Base-by-base conservation (phyloP, 2,797 vertebrate genomes). In the Holocentrus rufus region DNA sequence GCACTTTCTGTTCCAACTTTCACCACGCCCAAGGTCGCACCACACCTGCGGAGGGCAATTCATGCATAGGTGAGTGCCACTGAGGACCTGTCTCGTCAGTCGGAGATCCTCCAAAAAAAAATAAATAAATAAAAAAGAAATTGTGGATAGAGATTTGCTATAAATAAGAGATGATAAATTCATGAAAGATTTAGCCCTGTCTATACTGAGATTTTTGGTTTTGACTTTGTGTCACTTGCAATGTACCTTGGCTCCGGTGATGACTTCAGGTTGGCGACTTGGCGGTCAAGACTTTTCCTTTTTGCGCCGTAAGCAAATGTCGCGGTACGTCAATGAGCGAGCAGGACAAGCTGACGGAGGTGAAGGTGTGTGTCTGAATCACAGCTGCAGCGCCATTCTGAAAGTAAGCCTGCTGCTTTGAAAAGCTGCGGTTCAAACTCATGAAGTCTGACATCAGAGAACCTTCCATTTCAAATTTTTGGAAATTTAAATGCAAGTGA, bases 121-220 rank as follows among this genome's bases (percentile, higher is more conserved):
- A 70, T 67, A 42, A 80, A 31, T 31, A 44, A 54, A 50, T 44
- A 23, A 54, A 74, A 50, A 58, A 78, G 36, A 76, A 83, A 68
- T 70, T 70, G 74, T 77, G 81, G 81, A 79, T 70, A 65, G 87
- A 86, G 81, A 84, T 66, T 88, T 76, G 79, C 65, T 79, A 95
- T 94, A 85, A 94, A 94, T 94, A 93, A 94, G 86, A 91, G 84
- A 94, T 92, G 91, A 82, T 82, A 81, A 69, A 86, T 80, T 84
- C 92, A 94, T 94, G 73, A 93, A 94, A 93, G 67, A 93, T 95
- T 93, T 81, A 94, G 72, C 60, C 59, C 20, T 39, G 87, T 87
- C 92, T 89, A 85, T 87, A 88, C 88, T 87, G 88, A 92, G 89
- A 91, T 92, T 91, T 90, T 83, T 63, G 87, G 78, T 76, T 90